Evolutionary conservation across 2,797 vertebrate species (phyloP).

Genomic region (Valencia hispanica): DNA sequence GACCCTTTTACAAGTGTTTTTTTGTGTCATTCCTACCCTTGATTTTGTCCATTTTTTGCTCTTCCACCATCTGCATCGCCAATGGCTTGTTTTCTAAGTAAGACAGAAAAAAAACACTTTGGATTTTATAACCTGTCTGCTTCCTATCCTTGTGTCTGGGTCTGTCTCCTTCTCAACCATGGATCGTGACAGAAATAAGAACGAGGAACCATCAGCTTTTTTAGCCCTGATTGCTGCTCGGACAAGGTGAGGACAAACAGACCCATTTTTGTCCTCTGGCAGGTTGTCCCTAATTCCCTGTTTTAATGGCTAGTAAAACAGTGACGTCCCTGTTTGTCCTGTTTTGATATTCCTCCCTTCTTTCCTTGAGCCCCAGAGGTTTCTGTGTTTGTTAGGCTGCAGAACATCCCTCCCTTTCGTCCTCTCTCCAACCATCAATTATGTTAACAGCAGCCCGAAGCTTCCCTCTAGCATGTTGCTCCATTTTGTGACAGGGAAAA

Average conservation of each 20-base stretch:
- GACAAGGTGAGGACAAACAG: background rate
- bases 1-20: background rate
- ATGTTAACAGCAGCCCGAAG: conserved; percentile 61
- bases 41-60: no score
- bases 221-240: background rate
- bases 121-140: background rate
- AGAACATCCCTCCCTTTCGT: conserved; percentile 25
- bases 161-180: conserved; percentile 12
- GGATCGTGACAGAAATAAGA: conserved; percentile 24
- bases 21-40: background rate
- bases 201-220: background rate
- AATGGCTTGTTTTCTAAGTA: background rate
- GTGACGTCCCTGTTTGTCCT: conserved; percentile 33
- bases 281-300: background rate
- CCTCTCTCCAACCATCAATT: conserved; percentile 50
- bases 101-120: background rate
- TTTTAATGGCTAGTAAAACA: conserved; percentile 27
- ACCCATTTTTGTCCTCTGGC: conserved; percentile 5
- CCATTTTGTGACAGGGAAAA: conserved; percentile 59
- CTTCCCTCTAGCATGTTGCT: conserved; percentile 61
- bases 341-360: conserved; percentile 40
- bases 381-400: conserved; percentile 44
- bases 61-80: background rate
- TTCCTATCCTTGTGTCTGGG: conserved; percentile 2
- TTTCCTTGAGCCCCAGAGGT: conserved; percentile 30